phyloP scores from a whole-genome alignment of 2,797 vertebrate species.

The Cossypha caffra region DNA sequence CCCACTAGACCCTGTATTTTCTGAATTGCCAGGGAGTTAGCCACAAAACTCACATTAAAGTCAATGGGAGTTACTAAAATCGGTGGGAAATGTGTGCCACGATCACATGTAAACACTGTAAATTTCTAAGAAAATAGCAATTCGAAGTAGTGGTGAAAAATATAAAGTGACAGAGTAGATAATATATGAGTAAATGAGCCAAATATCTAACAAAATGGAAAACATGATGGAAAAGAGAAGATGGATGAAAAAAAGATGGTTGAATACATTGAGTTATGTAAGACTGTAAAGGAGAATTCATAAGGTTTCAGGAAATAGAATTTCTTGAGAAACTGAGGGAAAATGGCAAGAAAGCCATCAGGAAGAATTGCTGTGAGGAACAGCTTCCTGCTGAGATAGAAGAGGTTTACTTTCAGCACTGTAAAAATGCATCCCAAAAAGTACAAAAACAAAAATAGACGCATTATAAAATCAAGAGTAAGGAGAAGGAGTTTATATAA shows the following conservation, averaged over 20 bases:
- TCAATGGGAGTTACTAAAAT: constrained; percentile 1
- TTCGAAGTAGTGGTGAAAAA: not conserved
- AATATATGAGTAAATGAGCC: constrained; percentile 64
- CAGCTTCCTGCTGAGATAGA: constrained; percentile 73
- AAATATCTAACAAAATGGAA: constrained; percentile 61
- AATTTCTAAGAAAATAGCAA: not conserved
- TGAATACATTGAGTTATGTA: constrained; percentile 60
- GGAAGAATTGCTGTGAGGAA: constrained; percentile 72
- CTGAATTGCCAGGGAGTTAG: not conserved
- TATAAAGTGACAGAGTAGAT: constrained; percentile 45
- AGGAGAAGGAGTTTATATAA: constrained; percentile 47
- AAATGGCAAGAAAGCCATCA: constrained; percentile 75
- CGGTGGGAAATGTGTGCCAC: not conserved
- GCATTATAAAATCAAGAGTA: constrained; percentile 63
- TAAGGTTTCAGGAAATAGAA: constrained; percentile 68
- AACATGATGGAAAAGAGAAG: constrained; percentile 11
- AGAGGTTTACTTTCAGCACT: constrained; percentile 66
- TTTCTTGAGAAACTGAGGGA: constrained; percentile 74
- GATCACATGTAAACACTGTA: not conserved
- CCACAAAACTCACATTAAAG: not conserved
- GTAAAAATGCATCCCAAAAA: constrained; percentile 69
- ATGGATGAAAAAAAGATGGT: constrained; percentile 31
- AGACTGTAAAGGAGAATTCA: constrained; percentile 52
- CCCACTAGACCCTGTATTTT: not conserved
- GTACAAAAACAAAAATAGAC: constrained; percentile 71